phyloP scores from a whole-genome alignment of 2,888 invertebrate genomes.

The Bombyx huttoni region DNA sequence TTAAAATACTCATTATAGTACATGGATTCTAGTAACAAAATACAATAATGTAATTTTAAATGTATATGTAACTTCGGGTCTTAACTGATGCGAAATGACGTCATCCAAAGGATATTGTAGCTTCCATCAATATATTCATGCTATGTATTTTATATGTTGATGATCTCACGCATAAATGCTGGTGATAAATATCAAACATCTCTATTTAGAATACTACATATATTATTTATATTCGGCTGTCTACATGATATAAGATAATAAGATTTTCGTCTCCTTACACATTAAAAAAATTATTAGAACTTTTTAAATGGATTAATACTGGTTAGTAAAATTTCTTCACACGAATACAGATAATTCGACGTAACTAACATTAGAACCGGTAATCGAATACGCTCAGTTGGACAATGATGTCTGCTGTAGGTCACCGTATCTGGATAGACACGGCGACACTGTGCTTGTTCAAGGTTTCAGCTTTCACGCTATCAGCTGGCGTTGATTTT shows the following conservation, averaged over 20 bases:
- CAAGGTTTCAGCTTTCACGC: constrained; percentile 57
- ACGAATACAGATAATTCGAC: neutral
- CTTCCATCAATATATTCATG: neutral
- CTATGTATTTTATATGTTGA: too few relatives aligned
- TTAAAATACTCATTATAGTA: too few relatives aligned
- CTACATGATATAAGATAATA: too few relatives aligned
- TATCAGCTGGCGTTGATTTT: constrained; percentile 23
- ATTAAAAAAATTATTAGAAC: too few relatives aligned
- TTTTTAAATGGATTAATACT: neutral
- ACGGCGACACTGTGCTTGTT: constrained; percentile 31
- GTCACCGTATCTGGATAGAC: constrained; percentile 41
- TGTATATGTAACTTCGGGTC: too few relatives aligned
- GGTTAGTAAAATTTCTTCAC: neutral
- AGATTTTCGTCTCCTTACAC: too few relatives aligned
- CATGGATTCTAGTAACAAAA: too few relatives aligned
- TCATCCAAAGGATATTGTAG: neutral
- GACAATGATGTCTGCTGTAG: constrained; percentile 38
- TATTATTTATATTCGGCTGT: too few relatives aligned
- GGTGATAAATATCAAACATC: too few relatives aligned
- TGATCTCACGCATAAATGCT: too few relatives aligned
- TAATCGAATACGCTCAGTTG: constrained; percentile 20
- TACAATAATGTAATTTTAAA: too few relatives aligned
- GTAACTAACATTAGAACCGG: neutral
- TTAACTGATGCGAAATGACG: neutral
- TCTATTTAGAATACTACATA: too few relatives aligned